Percentiles rank a stretch among this genome's conserved stretches.
phyloP scores from a whole-genome alignment of 37 sponge, comb jelly and placozoan genomes.

The Bolinopsis microptera region DNA sequence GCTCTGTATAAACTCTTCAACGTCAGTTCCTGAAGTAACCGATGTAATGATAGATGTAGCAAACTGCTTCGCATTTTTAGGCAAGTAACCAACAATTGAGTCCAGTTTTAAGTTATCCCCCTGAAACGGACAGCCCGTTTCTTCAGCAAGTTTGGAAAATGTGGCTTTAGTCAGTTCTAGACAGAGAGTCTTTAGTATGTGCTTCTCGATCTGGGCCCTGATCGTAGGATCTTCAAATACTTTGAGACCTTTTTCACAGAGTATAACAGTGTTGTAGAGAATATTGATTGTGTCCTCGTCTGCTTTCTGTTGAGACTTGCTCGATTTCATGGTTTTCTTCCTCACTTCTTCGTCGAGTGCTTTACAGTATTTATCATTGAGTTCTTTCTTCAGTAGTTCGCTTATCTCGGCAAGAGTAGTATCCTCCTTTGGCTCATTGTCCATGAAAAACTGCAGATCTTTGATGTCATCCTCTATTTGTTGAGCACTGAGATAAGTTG shows the following conservation, averaged over 20 bases:
- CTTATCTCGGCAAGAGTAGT: slow-evolving; percentile 7
- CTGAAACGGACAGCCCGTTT: slow-evolving; percentile 16
- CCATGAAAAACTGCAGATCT: background rate
- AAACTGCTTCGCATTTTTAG: slow-evolving; percentile 56
- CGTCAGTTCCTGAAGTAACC: slow-evolving; percentile 29
- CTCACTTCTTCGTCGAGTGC: slow-evolving; percentile 48
- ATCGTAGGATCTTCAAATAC: slow-evolving; percentile 25
- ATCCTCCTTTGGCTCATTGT: slow-evolving; percentile 38
- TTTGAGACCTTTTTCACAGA: slow-evolving; percentile 40
- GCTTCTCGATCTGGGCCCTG: background rate
- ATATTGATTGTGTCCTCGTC: slow-evolving; percentile 53
- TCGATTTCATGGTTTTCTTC: slow-evolving; percentile 61
- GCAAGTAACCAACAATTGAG: slow-evolving; percentile 20
- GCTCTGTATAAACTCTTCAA: slow-evolving; percentile 70
- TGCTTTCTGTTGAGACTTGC: slow-evolving; percentile 60
- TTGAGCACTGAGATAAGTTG: background rate
- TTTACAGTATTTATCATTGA: slow-evolving; percentile 26
- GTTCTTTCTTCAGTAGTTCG: slow-evolving; percentile 17
- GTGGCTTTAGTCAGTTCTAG: background rate
- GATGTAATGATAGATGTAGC: slow-evolving; percentile 27
- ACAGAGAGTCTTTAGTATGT: slow-evolving; percentile 16
- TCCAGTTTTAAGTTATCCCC: slow-evolving; percentile 15
- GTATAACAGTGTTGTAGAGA: slow-evolving; percentile 31
- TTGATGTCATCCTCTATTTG: background rate
- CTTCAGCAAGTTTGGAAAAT: slow-evolving; percentile 39